Conservation (phyloP, 2,797 vertebrate species). For the Artibeus jamaicensis region DNA sequence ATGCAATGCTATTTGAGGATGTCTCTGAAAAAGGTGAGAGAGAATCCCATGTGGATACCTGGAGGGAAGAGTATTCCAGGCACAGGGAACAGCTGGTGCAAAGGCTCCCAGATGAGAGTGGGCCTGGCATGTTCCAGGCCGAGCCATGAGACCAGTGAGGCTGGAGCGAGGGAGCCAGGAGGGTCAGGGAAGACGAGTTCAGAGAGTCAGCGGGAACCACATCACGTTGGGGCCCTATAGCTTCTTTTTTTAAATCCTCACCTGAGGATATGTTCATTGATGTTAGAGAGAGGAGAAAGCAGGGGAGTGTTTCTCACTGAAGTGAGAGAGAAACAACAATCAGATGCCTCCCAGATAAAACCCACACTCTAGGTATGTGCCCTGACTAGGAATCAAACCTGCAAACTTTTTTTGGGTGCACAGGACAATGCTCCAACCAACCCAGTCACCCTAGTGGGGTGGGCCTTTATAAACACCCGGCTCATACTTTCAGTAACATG, state of each 20-base stretch:
- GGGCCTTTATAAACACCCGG: background rate
- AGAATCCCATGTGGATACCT: background rate
- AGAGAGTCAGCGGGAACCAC: background rate
- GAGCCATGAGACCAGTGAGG: background rate
- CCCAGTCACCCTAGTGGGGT: background rate
- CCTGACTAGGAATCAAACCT: background rate
- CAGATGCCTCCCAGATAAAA: background rate
- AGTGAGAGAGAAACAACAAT: background rate
- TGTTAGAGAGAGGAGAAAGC: background rate
- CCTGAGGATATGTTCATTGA: background rate
- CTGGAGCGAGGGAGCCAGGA: background rate
- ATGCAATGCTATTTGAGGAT: background rate
- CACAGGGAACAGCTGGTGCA: background rate
- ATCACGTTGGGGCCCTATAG: too few species aligned
- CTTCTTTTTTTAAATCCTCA: background rate
- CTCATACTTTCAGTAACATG: background rate
- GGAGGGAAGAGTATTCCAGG: background rate
- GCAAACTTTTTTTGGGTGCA: background rate
- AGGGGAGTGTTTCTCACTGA: background rate
- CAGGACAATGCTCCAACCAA: background rate
- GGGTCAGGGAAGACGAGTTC: background rate
- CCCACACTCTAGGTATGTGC: background rate
- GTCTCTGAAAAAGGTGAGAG: too few species aligned
- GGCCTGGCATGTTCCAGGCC: too few species aligned
- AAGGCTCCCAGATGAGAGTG: background rate